These are phyloP conservation scores for Perccottus glenii DNA, from an alignment of 2,113 vertebrate species.

Conservation along the genomic window DNA sequence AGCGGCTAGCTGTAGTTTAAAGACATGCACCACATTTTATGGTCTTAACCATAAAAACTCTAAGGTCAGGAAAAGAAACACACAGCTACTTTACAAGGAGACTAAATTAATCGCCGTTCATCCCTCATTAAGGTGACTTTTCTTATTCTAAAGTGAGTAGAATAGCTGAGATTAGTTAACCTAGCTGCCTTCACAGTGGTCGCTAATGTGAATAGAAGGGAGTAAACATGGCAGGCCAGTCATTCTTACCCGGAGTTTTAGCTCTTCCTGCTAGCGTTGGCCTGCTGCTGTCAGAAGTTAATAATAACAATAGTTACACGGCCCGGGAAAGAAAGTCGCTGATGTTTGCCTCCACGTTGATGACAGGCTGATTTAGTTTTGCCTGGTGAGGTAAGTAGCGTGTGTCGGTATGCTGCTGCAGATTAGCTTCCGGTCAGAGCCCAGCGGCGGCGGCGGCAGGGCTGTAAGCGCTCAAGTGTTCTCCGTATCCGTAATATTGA, in stretches of 20 bases:
- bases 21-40: conserved; percentile 8
- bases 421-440: conserved; percentile 42
- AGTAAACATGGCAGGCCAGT: conserved; percentile 54
- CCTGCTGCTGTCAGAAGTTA: conserved; percentile 9
- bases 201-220: conserved; percentile 12
- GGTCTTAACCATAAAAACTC: conserved; percentile 35
- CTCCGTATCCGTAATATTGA: conserved; percentile 24
- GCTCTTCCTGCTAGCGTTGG: conserved; percentile 48
- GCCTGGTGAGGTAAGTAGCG: background rate
- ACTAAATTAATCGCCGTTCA: background rate
- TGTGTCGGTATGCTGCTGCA: conserved; percentile 44
- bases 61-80: conserved; percentile 14
- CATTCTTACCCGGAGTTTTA: conserved; percentile 65
- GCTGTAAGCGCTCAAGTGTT: conserved; percentile 61
- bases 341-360: background rate
- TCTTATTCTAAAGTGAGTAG: background rate
- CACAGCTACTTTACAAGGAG: background rate
- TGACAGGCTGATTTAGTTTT: background rate
- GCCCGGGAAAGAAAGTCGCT: background rate
- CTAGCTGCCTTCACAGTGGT: conserved; percentile 13
- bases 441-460: conserved; percentile 15
- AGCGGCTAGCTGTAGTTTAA: conserved; percentile 45
- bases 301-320: background rate
- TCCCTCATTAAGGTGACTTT: background rate
- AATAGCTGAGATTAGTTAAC: background rate